A percentile compares a stretch with the other conserved stretches of the same genome.
Conservation (phyloP, 2,113 vertebrate species). For the Neopipo cinnamomea region DNA sequence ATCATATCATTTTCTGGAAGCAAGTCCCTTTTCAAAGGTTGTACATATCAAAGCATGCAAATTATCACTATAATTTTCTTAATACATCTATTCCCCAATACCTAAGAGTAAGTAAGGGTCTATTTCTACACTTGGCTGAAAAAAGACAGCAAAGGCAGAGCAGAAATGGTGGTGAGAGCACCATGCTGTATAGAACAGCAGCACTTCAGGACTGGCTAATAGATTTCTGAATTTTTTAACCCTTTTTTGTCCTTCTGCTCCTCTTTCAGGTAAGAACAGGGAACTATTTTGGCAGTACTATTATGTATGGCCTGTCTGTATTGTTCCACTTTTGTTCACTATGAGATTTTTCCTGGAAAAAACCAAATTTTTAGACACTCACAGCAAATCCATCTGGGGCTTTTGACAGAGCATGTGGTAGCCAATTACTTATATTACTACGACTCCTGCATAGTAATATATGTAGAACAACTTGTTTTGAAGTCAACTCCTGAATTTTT, state of each 20-base stretch:
- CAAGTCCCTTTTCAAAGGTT: background rate
- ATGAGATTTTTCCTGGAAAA: background rate
- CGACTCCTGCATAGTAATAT: background rate
- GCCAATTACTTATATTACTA: background rate
- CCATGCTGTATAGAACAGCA: background rate
- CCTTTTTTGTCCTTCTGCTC: background rate
- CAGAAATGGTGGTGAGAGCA: background rate
- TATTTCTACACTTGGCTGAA: background rate
- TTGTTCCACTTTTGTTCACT: background rate
- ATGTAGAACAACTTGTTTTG: background rate
- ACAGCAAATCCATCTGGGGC: background rate
- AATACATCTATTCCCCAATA: background rate
- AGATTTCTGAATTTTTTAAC: background rate
- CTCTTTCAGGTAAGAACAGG: background rate
- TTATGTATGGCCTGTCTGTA: background rate
- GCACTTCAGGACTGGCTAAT: background rate
- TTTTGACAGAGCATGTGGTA: background rate
- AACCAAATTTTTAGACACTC: background rate
- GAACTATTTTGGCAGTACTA: background rate
- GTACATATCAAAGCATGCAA: background rate
- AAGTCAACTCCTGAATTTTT: background rate
- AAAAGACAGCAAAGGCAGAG: background rate
- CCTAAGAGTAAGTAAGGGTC: background rate
- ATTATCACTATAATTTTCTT: background rate
- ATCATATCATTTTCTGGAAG: background rate